Evolutionary conservation across 2,113 vertebrate genomes (phyloP), one percentile per base, ranked within the genome.

Genomic region (Dermatemys mawii): DNA sequence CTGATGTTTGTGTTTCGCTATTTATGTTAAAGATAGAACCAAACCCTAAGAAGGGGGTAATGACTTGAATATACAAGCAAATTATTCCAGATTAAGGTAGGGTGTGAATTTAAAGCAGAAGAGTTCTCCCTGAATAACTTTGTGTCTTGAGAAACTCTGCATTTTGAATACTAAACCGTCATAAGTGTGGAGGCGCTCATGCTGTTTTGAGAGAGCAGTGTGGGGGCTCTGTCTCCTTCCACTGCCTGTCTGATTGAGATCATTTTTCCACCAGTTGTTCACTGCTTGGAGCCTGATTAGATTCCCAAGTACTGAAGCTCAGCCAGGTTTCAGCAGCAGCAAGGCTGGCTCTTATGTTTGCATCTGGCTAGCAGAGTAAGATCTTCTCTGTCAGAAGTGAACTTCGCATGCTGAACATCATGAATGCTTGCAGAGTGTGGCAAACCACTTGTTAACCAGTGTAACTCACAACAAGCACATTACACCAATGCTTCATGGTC

Each of bases 41-140:
- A 89, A 44, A 0, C 2, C 5, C 11, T 38, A 0, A 0, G 1
- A 35, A 16, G 2, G 1, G 1, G 14, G 0, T 0, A 49, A 6
- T 8, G 17, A 41, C 46, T 38, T 54, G 27, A 46, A n/a, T 22
- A 27, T 5, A 11, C 22, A 29, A 7, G 5, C 26, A 46, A 0
- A 0, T 7, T 44, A 60, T 78, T 24, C 81, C 13, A 35, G 46
- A 82, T 84, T 53, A 1, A 14, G 60, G 13, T 21, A 9, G 6
- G 78, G 87, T n/a, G 26, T 48, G 85, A 90, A 79, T 7, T 0
- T 46, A 87, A 95, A 90, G 67, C 89, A 83, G 76, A 92, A 44
- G 19, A 83, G 46, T 57, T 93, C 12, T 27, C 53, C 60, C 54
- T 26, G 19, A 75, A 8, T 12, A 4, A 89, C 12, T 90, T 80